These are phyloP conservation scores for Arbacia lixula DNA, from an alignment of 53 echinoderm and acorn worm species.

Conservation along the genomic window DNA sequence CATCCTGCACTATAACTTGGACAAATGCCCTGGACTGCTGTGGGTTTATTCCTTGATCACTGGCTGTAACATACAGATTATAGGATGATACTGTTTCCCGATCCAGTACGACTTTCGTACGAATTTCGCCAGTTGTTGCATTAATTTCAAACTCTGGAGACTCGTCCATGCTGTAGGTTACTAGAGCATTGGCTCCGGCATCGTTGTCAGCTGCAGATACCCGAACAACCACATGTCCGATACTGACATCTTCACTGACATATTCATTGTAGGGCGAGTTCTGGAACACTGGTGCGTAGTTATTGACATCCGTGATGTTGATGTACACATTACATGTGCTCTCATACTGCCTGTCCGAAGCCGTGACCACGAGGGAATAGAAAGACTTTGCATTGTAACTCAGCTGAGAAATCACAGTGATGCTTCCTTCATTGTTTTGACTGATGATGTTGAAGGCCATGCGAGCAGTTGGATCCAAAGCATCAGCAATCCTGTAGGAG, in stretches of 20 bases:
- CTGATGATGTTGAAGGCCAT: constrained; percentile 93
- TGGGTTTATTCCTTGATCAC: constrained; percentile 84
- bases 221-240: constrained; percentile 71
- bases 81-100: constrained; percentile 81
- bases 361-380: constrained; percentile 83
- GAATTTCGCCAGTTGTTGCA: constrained; percentile 78
- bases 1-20: constrained; percentile 85
- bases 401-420: constrained; percentile 84
- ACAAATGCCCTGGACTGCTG: constrained; percentile 85
- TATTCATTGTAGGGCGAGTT: constrained; percentile 83
- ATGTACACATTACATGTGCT: constrained; percentile 82
- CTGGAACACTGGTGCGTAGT: constrained; percentile 85
- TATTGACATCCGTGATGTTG: constrained; percentile 93
- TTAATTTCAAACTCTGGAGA: constrained; percentile 82
- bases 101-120: constrained; percentile 67
- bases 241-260: constrained; percentile 66
- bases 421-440: constrained; percentile 79
- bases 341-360: constrained; percentile 82
- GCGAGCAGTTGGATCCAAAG: constrained; percentile 70
- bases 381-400: constrained; percentile 88
- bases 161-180: constrained; percentile 82
- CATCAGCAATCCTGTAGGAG: constrained; percentile 83
- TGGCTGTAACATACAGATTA: constrained; percentile 83
- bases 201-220: constrained; percentile 91
- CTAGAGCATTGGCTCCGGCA: constrained; percentile 91